Base-by-base conservation (phyloP, 2,888 invertebrate genomes). In the Ormyrus nitidulus region DNA sequence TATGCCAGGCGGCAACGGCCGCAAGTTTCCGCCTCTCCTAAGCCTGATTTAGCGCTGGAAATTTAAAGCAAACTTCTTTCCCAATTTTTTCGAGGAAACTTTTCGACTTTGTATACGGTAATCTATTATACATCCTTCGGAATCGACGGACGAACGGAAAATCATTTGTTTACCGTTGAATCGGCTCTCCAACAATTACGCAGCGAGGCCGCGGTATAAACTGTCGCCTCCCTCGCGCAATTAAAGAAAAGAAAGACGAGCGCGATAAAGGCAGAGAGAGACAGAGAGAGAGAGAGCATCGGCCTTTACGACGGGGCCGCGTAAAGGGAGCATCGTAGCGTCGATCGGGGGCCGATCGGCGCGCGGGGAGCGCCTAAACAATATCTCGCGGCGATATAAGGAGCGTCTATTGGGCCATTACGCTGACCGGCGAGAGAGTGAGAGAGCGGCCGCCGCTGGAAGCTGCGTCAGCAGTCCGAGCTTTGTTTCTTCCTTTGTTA, bases 391-490 rank as follows among this genome's bases (percentile, higher is more conserved):
- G 89, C 88, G 85, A 89, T 88, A 89, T 90, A 89, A 89, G 89
- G 89, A 88, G 88, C 89, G 89, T 89, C 90, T 89, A 90, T 90
- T 88, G 89, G 90, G 88, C 90, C 89, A 90, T 90, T 90, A 90
- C 89, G 46, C 72, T 88, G 89, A 86, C 86, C 87, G 87, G 4
- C 34, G 34, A 34, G 34, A 34, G 34, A 34, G n/a, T n/a, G 34
- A 34, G 34, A 4, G 4, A 34, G 34, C 34, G 34, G 4, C 34
- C 88, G 89, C 88, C 88, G 87, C 82, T 34, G 34, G 34, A 34
- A 34, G 34, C 34, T 83, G 85, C 88, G 90, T 90, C 90, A 90
- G 90, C 90, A 88, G 73, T 79, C 48, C 72, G 54, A 51, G 62
- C 66, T 56, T 76, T 19, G 49, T 79, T 76, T 54, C 72, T 80